Conservation (phyloP, 2,797 vertebrate genomes). For the Mus caroli region DNA sequence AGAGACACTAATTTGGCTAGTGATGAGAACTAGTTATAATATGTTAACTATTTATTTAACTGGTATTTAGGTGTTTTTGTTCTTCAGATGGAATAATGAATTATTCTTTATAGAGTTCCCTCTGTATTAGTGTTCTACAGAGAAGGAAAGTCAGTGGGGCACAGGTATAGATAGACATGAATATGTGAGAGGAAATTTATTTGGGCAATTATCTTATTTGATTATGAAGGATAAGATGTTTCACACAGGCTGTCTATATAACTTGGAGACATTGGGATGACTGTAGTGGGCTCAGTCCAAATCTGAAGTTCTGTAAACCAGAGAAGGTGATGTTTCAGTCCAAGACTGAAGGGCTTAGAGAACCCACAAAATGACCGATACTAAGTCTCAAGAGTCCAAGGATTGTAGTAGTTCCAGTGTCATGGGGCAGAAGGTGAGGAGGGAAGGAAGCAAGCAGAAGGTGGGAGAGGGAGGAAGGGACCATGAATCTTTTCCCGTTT, state of each 20-base stretch:
- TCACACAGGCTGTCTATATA: background rate
- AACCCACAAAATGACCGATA: background rate
- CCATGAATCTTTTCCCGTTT: background rate
- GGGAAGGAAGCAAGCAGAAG: background rate
- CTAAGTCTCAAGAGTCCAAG: background rate
- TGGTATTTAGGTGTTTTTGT: constrained; percentile 43
- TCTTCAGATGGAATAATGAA: constrained; percentile 55
- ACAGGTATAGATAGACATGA: background rate
- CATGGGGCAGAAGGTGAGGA: background rate
- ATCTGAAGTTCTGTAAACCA: background rate
- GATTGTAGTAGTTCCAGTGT: background rate
- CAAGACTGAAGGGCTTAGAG: background rate
- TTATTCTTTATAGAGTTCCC: constrained; percentile 58
- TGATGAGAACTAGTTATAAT: constrained; percentile 59
- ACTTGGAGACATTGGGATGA: background rate
- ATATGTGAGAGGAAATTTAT: background rate
- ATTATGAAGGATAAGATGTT: background rate
- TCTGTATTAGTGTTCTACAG: background rate
- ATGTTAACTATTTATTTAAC: constrained; percentile 38
- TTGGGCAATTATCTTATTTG: background rate
- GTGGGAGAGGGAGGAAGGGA: background rate
- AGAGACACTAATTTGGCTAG: constrained; percentile 59
- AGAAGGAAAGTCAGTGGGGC: background rate
- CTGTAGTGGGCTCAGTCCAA: background rate
- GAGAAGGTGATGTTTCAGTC: background rate